A percentile compares a stretch with the other conserved stretches of the same genome.
Conservation (phyloP, 64 coral and sea anemone genomes). For the Pocillopora verrucosa region DNA sequence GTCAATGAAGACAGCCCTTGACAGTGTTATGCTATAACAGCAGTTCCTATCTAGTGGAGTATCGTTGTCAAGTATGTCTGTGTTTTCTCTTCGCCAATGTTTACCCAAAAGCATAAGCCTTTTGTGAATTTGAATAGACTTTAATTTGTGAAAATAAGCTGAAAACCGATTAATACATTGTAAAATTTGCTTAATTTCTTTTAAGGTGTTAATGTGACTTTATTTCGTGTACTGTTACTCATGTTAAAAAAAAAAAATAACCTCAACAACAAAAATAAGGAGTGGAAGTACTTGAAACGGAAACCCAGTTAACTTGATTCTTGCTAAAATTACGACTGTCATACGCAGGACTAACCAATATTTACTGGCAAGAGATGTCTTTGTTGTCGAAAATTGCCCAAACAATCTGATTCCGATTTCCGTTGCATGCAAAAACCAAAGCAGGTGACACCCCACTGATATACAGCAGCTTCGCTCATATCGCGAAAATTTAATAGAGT, state of each 20-base stretch:
- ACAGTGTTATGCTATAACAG: no score
- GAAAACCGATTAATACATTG: neutral
- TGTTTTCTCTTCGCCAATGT: neutral
- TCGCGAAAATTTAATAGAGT: neutral
- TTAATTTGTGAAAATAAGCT: neutral
- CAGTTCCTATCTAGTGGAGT: no score
- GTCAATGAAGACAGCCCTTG: no score
- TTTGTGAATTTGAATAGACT: no score
- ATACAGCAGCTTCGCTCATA: neutral
- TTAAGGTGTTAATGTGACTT: neutral
- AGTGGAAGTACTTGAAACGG: neutral
- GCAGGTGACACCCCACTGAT: neutral
- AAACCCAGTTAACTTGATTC: neutral
- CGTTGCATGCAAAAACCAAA: neutral
- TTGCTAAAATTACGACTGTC: neutral
- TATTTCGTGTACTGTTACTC: neutral
- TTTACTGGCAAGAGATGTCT: neutral
- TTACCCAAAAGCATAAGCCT: neutral
- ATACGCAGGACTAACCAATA: neutral
- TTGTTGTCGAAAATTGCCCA: neutral
- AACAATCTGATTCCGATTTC: constrained; percentile 1
- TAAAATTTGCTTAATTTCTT: neutral
- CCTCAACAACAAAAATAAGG: neutral
- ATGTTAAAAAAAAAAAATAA: neutral
- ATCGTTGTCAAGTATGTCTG: neutral